These are phyloP conservation scores for Whitmania pigra DNA, from an alignment of 1,140 invertebrate genomes.

Conservation along the genomic window DNA sequence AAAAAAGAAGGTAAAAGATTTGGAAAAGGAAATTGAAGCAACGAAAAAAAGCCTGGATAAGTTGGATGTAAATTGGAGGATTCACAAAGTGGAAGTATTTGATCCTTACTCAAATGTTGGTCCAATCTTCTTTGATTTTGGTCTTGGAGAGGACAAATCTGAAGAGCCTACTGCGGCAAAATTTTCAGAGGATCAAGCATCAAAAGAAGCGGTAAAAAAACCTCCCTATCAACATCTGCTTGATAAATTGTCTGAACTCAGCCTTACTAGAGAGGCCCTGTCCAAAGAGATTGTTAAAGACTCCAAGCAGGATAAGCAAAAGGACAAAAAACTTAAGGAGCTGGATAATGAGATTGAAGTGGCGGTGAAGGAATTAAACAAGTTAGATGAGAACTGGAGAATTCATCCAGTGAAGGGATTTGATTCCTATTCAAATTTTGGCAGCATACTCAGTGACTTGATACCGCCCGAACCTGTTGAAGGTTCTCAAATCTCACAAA, in stretches of 20 bases:
- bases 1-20: constrained; percentile 1
- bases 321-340: too few relatives aligned
- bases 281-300: too few relatives aligned
- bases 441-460: background rate
- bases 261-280: too few relatives aligned
- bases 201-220: background rate
- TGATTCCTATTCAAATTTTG: background rate
- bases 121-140: background rate
- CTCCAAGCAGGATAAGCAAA: too few relatives aligned
- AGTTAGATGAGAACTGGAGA: background rate
- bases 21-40: background rate
- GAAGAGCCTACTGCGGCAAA: too few relatives aligned
- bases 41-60: background rate
- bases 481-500: background rate
- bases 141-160: too few relatives aligned
- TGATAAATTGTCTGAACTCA: too few relatives aligned
- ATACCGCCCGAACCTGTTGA: background rate
- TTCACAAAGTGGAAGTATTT: background rate
- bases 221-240: background rate
- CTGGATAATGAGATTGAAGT: too few relatives aligned
- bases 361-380: background rate
- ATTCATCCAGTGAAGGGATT: background rate
- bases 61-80: background rate
- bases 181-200: too few relatives aligned
- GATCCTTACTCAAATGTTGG: constrained; percentile 3